Conservation (phyloP, 2,113 vertebrate species). For the Brevimyrus niger region DNA sequence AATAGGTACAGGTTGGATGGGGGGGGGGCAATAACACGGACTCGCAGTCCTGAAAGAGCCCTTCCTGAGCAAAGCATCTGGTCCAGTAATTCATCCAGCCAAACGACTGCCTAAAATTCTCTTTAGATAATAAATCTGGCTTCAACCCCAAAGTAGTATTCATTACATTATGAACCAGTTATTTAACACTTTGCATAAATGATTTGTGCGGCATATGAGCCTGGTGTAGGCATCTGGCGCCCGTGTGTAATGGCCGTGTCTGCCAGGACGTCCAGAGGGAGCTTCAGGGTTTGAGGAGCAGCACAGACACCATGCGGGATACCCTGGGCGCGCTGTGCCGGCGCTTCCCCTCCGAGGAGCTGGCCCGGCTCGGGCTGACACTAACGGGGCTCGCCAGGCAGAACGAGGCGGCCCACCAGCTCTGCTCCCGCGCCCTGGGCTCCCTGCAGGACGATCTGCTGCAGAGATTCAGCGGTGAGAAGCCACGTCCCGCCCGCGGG, state of each 20-base stretch:
- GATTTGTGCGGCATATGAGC: neutral
- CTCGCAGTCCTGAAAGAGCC: neutral
- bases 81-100: neutral
- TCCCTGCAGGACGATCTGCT: conserved; percentile 76
- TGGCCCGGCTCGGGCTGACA: conserved; percentile 70
- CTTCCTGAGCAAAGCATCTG: neutral
- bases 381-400: conserved; percentile 74
- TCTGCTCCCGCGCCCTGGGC: conserved; percentile 67
- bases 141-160: neutral
- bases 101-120: neutral
- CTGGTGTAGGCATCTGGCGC: neutral
- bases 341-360: conserved; percentile 72
- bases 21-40: neutral
- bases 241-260: neutral
- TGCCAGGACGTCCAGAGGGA: conserved; percentile 72
- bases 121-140: conserved; percentile 4
- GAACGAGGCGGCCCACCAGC: conserved; percentile 71
- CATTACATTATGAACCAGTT: neutral
- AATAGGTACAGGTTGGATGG: neutral
- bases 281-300: conserved; percentile 72
- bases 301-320: conserved; percentile 70
- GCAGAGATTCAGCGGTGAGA: conserved; percentile 74
- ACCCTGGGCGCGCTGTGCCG: conserved; percentile 76
- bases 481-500: neutral
- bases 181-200: neutral